These are phyloP conservation scores for Promerops cafer DNA, from an alignment of 2,113 vertebrate species.

Conservation along the genomic window DNA sequence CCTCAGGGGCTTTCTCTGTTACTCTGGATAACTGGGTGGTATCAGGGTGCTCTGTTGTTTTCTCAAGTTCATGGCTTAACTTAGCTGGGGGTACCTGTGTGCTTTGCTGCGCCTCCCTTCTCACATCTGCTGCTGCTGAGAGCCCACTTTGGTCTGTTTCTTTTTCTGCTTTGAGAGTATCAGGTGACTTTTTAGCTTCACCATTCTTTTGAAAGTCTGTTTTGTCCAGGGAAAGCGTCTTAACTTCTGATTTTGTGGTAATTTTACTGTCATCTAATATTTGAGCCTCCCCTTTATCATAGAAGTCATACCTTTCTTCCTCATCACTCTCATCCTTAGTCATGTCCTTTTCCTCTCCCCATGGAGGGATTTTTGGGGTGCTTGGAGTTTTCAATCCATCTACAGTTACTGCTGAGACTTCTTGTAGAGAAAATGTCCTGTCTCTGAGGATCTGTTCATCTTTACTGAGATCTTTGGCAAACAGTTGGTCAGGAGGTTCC, in stretches of 20 bases:
- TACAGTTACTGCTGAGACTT: background rate
- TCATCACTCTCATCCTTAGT: constrained; percentile 61
- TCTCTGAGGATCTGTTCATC: constrained; percentile 37
- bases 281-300: background rate
- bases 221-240: constrained; percentile 3
- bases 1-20: background rate
- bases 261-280: constrained; percentile 40
- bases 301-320: constrained; percentile 24
- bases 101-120: constrained; percentile 18
- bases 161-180: constrained; percentile 38
- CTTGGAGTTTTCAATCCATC: constrained; percentile 32
- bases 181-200: background rate
- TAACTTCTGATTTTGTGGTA: constrained; percentile 37
- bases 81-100: background rate
- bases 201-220: constrained; percentile 7
- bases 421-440: background rate
- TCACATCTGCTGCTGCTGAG: background rate
- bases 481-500: constrained; percentile 36
- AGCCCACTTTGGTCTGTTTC: background rate
- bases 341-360: constrained; percentile 56
- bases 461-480: constrained; percentile 62
- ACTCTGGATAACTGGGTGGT: background rate
- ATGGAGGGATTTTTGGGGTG: background rate
- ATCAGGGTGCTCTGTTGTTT: constrained; percentile 11
- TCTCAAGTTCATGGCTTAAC: constrained; percentile 28